Percentiles rank a stretch among this genome's conserved stretches.
Conservation (phyloP, 2,888 invertebrate species). For the Tetheella fluctuosa region DNA sequence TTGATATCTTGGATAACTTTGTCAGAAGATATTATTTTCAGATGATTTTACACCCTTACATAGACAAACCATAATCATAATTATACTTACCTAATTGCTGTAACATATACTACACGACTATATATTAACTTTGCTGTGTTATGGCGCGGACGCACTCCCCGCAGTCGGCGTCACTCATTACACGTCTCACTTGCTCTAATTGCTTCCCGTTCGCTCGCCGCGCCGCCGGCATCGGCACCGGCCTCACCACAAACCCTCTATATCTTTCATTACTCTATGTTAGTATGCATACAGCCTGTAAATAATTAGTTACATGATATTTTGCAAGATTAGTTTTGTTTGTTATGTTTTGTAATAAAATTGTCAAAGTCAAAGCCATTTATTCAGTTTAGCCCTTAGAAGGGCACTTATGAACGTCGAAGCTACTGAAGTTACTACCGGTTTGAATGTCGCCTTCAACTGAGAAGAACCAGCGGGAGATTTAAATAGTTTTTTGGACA, state of each 20-base stretch:
- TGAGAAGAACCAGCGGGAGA: no score
- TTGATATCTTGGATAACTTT: no score
- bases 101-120: neutral
- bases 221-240: constrained; percentile 15
- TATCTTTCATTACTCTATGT: neutral
- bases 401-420: no score
- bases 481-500: no score
- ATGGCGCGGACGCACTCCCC: constrained; percentile 15
- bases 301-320: constrained; percentile 1
- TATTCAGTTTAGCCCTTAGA: no score
- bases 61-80: no score
- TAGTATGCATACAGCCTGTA: neutral
- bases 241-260: neutral
- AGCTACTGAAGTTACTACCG: no score
- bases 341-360: neutral
- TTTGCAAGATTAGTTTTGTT: neutral
- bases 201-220: constrained; percentile 53
- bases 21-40: no score
- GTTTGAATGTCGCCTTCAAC: no score
- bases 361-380: no score
- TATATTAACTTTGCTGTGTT: constrained; percentile 11
- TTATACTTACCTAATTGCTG: no score
- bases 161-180: constrained; percentile 59
- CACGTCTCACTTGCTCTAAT: constrained; percentile 65
- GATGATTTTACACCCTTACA: no score